Percentiles rank a stretch among this genome's conserved stretches.
These are phyloP conservation scores for Adoxophyes honmai DNA, from an alignment of 1,140 invertebrate genomes.

Conservation along the genomic window DNA sequence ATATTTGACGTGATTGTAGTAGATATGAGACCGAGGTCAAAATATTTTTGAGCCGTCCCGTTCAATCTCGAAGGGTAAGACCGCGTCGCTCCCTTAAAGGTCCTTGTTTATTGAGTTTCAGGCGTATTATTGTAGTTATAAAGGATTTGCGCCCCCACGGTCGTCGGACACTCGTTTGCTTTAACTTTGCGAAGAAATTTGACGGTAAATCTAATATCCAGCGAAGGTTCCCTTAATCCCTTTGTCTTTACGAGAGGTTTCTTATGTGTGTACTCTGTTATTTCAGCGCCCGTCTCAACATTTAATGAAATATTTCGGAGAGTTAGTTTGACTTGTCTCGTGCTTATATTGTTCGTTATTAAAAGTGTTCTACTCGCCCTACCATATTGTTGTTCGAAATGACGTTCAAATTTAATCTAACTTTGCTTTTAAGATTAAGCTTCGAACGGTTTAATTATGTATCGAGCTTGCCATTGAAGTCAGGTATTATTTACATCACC, in stretches of 20 bases:
- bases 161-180: conserved; percentile 17
- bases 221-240: conserved; percentile 13
- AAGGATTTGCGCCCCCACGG: conserved; percentile 16
- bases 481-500: no score
- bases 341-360: conserved; percentile 13
- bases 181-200: conserved; percentile 29
- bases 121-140: conserved; percentile 26
- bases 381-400: no score
- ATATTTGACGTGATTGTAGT: neutral
- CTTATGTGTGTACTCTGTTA: conserved; percentile 10
- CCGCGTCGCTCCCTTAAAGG: conserved; percentile 17
- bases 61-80: conserved; percentile 18
- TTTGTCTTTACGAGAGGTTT: conserved; percentile 17
- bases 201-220: conserved; percentile 27
- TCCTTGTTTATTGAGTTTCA: conserved; percentile 28
- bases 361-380: neutral
- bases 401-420: no score
- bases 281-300: conserved; percentile 7
- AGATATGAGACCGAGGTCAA: neutral
- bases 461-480: no score
- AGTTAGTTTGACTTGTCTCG: conserved; percentile 4
- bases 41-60: conserved; percentile 7
- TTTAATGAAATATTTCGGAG: conserved; percentile 13
- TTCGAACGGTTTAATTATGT: no score
- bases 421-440: no score